These are phyloP conservation scores for Zoanthus solanderi DNA, from an alignment of 92 coral and sea anemone genomes.

Conservation along the genomic window DNA sequence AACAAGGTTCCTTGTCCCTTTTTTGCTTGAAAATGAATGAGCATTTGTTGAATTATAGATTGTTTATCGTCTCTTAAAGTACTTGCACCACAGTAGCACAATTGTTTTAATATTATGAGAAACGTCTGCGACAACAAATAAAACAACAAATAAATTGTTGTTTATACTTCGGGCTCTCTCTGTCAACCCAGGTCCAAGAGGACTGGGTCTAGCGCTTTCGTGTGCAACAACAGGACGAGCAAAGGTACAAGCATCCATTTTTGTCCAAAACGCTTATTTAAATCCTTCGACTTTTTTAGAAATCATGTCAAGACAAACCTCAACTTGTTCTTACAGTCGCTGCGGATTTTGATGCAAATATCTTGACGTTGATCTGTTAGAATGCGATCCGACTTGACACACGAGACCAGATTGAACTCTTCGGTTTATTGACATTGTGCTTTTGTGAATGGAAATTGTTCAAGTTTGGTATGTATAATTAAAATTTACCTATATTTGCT, in stretches of 20 bases:
- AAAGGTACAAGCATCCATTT: conserved; percentile 3
- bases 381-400: conserved; percentile 21
- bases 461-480: conserved; percentile 22
- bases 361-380: not conserved
- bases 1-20: not conserved
- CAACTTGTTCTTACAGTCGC: conserved; percentile 34
- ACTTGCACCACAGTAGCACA: not conserved
- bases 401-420: conserved; percentile 4
- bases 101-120: conserved; percentile 7
- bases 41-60: conserved; percentile 10
- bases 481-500: conserved; percentile 20
- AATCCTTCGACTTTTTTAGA: conserved; percentile 8
- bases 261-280: not conserved
- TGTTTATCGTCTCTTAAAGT: not conserved
- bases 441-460: conserved; percentile 27
- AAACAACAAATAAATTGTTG: conserved; percentile 10
- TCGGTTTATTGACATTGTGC: conserved; percentile 28
- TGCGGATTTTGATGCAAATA: not conserved
- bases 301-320: conserved; percentile 34
- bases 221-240: conserved; percentile 25
- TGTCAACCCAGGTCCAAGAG: conserved; percentile 10
- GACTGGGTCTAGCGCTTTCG: conserved; percentile 23
- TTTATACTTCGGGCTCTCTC: conserved; percentile 12
- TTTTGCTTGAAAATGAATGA: conserved; percentile 7
- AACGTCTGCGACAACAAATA: conserved; percentile 7